Percentiles rank a stretch among this genome's conserved stretches.
Conservation (phyloP, 2,797 vertebrate genomes). For the Amblyraja radiata region DNA sequence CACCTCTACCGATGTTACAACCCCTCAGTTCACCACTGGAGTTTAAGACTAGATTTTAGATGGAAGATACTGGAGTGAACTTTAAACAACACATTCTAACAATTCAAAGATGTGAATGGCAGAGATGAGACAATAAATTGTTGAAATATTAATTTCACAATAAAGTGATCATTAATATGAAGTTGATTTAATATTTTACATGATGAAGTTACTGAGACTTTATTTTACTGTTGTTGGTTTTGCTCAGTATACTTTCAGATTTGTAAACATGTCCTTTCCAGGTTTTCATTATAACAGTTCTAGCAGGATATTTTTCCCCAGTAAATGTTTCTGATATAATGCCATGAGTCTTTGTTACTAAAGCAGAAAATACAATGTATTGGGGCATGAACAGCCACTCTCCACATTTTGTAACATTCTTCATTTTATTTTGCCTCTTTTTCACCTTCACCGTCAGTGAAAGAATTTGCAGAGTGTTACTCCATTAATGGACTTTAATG, state of each 20-base stretch:
- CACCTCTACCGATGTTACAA: too few species aligned
- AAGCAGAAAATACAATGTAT: not conserved
- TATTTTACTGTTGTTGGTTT: not conserved
- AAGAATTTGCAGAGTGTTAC: not conserved
- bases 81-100: too few species aligned
- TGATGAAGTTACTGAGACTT: not conserved
- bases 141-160: not conserved
- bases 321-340: not conserved
- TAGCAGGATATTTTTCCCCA: too few species aligned
- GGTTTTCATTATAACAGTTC: not conserved
- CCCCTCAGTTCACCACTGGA: too few species aligned
- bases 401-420: not conserved
- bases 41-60: too few species aligned
- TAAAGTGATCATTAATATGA: not conserved
- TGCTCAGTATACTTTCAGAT: not conserved
- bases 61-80: too few species aligned
- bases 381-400: not conserved
- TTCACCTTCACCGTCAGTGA: not conserved
- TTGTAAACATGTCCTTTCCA: not conserved
- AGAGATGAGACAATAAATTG: too few species aligned
- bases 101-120: too few species aligned
- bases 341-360: not conserved
- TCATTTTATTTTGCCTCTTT: not conserved
- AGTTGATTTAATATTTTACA: not conserved
- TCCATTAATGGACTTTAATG: constrained; percentile 30